A percentile compares a stretch with the other conserved stretches of the same genome.
These are phyloP conservation scores for Aphelenchoides fujianensis DNA, from an alignment of 1,140 invertebrate species.

Conservation along the genomic window DNA sequence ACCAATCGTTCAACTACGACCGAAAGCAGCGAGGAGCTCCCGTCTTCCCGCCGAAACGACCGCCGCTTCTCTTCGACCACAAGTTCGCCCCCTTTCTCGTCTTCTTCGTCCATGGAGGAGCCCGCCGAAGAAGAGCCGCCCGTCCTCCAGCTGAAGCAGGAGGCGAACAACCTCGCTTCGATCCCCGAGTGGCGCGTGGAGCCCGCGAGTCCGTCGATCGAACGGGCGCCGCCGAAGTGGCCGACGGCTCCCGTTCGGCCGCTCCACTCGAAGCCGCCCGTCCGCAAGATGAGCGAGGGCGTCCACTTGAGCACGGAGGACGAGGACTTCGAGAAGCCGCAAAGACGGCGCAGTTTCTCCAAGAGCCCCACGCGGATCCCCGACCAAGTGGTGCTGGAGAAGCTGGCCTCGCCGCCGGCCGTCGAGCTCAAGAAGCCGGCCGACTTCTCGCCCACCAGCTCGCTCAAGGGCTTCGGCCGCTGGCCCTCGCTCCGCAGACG, in stretches of 20 bases:
- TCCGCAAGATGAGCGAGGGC: constrained; percentile 6
- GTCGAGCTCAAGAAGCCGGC: background rate
- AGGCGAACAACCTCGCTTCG: background rate
- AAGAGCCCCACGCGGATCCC: constrained; percentile 14
- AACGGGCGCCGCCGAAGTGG: background rate
- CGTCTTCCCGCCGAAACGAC: background rate
- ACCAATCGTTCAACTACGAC: constrained; percentile 8
- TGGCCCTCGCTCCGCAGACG: constrained; percentile 9
- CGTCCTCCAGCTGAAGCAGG: background rate
- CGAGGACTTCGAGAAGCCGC: background rate
- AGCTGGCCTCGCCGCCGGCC: background rate
- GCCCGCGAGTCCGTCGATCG: constrained; percentile 6
- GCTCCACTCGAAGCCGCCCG: background rate
- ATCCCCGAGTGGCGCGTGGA: background rate
- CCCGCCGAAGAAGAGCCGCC: background rate
- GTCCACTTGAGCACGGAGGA: background rate
- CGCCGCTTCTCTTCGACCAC: background rate
- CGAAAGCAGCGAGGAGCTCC: background rate
- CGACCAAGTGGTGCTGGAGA: constrained; percentile 14
- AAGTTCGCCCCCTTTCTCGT: background rate
- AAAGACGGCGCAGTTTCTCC: background rate
- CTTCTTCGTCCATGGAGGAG: background rate
- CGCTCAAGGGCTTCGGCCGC: background rate
- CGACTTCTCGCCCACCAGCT: background rate
- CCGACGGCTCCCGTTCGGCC: background rate